Conservation (phyloP, 1,140 invertebrate species). For the Calycopis cecrops region DNA sequence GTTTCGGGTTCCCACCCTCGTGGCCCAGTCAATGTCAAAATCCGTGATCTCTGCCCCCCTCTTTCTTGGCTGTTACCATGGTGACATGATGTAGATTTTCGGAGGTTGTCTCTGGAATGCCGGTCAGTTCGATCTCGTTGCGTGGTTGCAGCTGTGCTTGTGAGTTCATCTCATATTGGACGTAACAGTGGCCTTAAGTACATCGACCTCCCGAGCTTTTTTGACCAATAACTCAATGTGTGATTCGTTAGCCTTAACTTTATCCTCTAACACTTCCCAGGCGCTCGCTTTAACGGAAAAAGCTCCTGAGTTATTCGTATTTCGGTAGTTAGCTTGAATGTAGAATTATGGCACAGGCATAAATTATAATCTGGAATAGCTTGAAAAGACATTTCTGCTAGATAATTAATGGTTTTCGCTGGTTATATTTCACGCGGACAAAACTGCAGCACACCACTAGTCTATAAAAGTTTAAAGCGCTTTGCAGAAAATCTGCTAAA, state of each 20-base stretch:
- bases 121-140: slow-evolving; percentile 13
- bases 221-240: slow-evolving; percentile 13
- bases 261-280: slow-evolving; percentile 9
- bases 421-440: no score
- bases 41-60: slow-evolving; percentile 1
- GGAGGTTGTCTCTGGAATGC: slow-evolving; percentile 7
- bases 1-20: not conserved
- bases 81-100: slow-evolving; percentile 3
- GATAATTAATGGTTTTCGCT: no score
- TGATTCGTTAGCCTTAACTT: slow-evolving; percentile 10
- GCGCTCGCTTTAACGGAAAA: no score
- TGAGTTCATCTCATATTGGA: not conserved
- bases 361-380: no score
- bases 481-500: no score
- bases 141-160: not conserved
- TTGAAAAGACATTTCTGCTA: no score
- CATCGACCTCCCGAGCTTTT: slow-evolving; percentile 3
- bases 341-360: no score
- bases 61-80: slow-evolving; percentile 1
- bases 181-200: slow-evolving; percentile 17
- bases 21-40: slow-evolving; percentile 13
- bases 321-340: no score
- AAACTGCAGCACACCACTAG: no score
- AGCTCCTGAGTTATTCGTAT: no score
- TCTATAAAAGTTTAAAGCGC: no score